These are phyloP conservation scores for Mycalesis mineus DNA, from an alignment of 2,888 invertebrate species.

Conservation along the genomic window DNA sequence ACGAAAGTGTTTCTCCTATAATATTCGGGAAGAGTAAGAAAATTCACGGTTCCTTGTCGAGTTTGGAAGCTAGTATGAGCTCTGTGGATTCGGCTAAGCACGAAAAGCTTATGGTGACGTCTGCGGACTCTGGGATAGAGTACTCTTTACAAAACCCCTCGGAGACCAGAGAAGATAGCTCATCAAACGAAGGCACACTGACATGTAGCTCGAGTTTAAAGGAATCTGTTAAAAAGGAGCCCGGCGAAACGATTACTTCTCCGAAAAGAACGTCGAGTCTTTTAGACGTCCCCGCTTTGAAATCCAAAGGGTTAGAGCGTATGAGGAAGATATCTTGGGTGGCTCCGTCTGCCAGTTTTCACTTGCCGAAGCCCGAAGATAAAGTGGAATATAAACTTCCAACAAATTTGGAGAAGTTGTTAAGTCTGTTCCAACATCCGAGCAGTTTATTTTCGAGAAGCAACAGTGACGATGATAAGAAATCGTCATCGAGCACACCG, in stretches of 20 bases:
- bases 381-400: slow-evolving; percentile 62
- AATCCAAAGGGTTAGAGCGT: slow-evolving; percentile 60
- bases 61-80: slow-evolving; percentile 72
- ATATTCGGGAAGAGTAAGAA: slow-evolving; percentile 64
- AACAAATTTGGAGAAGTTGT: slow-evolving; percentile 80
- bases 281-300: slow-evolving; percentile 67
- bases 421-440: slow-evolving; percentile 82
- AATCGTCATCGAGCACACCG: slow-evolving; percentile 59
- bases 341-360: slow-evolving; percentile 67
- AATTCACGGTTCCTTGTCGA: slow-evolving; percentile 68
- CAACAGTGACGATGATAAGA: slow-evolving; percentile 62
- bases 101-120: slow-evolving; percentile 65
- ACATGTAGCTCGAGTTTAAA: slow-evolving; percentile 67
- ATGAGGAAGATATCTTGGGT: slow-evolving; percentile 81
- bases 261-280: slow-evolving; percentile 66
- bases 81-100: slow-evolving; percentile 67
- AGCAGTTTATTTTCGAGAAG: slow-evolving; percentile 78
- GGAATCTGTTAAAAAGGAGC: slow-evolving; percentile 50
- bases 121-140: slow-evolving; percentile 72
- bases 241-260: slow-evolving; percentile 55
- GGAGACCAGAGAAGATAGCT: slow-evolving; percentile 61
- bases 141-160: slow-evolving; percentile 64
- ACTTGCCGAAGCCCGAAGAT: slow-evolving; percentile 59
- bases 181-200: slow-evolving; percentile 73
- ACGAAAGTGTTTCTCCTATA: slow-evolving; percentile 70